A percentile compares a stretch with the other conserved stretches of the same genome.
Conservation (phyloP, 2,113 vertebrate genomes). For the Pandion haliaetus region DNA sequence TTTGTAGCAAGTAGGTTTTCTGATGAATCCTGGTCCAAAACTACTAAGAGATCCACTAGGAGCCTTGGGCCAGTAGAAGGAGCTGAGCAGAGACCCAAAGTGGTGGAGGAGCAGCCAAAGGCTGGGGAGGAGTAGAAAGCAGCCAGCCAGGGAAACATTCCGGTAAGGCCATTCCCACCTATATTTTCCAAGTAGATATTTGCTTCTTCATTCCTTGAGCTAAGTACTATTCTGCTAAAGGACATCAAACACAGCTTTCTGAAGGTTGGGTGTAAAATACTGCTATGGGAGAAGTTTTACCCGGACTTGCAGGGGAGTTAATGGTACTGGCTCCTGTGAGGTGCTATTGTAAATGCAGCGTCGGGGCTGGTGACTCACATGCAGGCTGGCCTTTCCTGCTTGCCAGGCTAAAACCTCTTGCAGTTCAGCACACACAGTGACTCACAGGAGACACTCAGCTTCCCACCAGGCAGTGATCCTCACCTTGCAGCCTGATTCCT, state of each 20-base stretch:
- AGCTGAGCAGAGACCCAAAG: not conserved
- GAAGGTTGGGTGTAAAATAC: not conserved
- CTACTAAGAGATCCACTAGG: not conserved
- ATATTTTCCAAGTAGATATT: not conserved
- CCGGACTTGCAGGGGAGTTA: not conserved
- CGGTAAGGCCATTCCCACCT: not conserved
- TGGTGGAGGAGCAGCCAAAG: not conserved
- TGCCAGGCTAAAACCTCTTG: not conserved
- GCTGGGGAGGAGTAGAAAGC: not conserved
- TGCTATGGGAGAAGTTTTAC: not conserved
- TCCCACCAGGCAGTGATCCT: not conserved
- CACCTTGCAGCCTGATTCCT: not conserved
- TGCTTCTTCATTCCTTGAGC: not conserved
- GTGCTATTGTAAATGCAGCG: not conserved
- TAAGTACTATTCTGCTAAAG: not conserved
- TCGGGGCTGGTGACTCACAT: not conserved
- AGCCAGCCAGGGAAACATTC: not conserved
- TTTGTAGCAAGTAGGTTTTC: not conserved
- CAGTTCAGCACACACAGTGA: not conserved
- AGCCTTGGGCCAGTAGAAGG: not conserved
- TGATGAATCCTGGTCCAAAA: not conserved
- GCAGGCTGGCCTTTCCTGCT: not conserved
- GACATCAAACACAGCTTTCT: not conserved
- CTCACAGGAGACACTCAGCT: not conserved
- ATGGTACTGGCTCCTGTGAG: not conserved